Conservation (phyloP, 2,797 vertebrate species). For the Vespertilio murinus region DNA sequence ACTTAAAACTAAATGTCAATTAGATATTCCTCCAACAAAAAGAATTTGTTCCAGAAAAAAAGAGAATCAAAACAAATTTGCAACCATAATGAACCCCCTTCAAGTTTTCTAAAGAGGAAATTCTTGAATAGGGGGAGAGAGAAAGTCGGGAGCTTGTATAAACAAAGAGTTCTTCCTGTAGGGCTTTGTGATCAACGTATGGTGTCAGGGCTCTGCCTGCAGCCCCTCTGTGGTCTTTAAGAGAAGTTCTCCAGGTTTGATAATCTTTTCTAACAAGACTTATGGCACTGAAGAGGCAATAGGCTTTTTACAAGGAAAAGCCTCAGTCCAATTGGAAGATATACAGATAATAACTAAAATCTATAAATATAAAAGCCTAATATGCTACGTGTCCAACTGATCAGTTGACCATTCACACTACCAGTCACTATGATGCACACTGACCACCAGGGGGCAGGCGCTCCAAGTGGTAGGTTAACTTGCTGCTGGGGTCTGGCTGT, state of each 20-base stretch:
- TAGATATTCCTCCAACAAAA: background rate
- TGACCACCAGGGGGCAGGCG: no score
- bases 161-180: background rate
- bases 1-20: background rate
- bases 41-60: background rate
- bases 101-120: background rate
- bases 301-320: background rate
- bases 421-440: no score
- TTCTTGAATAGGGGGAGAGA: background rate
- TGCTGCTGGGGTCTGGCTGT: no score
- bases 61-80: background rate
- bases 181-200: accelerated
- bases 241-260: background rate
- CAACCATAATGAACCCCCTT: background rate
- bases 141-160: background rate
- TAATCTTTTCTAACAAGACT: background rate
- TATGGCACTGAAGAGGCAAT: background rate
- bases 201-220: background rate
- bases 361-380: background rate
- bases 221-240: background rate
- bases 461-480: no score
- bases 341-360: background rate
- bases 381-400: no score
- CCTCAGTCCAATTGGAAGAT: background rate
- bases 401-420: no score